Evolutionary conservation across 2,797 vertebrate genomes (phyloP), one percentile per base, ranked within the genome.

Genomic region (Characodon lateralis): DNA sequence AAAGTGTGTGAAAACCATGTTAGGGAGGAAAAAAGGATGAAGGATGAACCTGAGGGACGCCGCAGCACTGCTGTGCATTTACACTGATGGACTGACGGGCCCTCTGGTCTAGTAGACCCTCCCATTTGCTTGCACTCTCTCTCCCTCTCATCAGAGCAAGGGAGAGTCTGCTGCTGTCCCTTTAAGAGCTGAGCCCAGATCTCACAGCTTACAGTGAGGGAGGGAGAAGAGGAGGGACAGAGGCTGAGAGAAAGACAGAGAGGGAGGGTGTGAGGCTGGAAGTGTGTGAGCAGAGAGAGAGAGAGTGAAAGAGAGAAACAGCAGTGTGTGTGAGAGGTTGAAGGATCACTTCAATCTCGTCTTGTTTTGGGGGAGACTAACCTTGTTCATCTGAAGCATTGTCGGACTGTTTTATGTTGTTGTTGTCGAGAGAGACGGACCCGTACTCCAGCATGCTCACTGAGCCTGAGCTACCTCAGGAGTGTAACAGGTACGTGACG

Each of bases 381-480:
- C 87, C 87, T 89, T 81, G 95, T 96, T 95, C 93, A 83, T 85
- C 88, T 81, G 89, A 69, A 92, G 90, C 89, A 80, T 85, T 91
- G 88, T 93, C 83, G 93, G 97, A 96, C 96, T 96, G 96, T 96
- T 94, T 93, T 94, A 96, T 95, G 96, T 96, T 95, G 96, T 97
- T 96, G 96, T 94, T 95, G 90, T 89, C 90, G 90, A 93, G 93
- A 93, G 93, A 96, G 94, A 96, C 96, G 95, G 95, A 96, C 91
- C 94, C 95, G 93, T 95, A 95, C 95, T 97, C 95, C 97, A 99
- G 97, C 96, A 99, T 99, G 98, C 97, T 98, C 92, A 99, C 97
- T 96, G 97, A 98, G 95, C 97, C 97, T 96, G 97, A 98, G 96
- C 97, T 97, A 96, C 97, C 97, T 95, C 97, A 97, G 96, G 97